Evolutionary conservation across 2,888 invertebrate species (phyloP).

Genomic region (Branchellion lobata): DNA sequence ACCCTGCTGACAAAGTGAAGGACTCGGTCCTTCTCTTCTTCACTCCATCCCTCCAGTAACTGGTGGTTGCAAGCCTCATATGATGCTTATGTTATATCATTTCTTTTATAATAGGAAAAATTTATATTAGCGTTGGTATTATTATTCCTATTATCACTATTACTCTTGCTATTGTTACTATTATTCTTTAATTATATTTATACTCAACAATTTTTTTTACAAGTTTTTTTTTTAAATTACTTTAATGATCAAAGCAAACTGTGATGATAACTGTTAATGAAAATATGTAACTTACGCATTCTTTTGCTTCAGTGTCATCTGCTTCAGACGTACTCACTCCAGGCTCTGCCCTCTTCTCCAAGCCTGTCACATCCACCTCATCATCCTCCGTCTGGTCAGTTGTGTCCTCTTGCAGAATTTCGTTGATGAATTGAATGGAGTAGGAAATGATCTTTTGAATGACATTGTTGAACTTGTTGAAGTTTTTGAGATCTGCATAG

Average conservation of each 20-base stretch:
- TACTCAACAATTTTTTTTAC: not conserved
- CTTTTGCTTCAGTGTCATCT: not conserved
- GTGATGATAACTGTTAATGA: too few relatives aligned
- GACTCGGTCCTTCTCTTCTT: slow-evolving; percentile 83
- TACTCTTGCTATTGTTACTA: not conserved
- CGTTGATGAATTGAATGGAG: slow-evolving; percentile 74
- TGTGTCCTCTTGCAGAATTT: slow-evolving; percentile 53
- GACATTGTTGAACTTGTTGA: slow-evolving; percentile 83
- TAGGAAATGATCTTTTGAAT: slow-evolving; percentile 83
- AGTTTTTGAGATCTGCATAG: slow-evolving; percentile 86
- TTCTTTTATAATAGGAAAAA: too few relatives aligned
- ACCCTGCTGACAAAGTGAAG: slow-evolving; percentile 82
- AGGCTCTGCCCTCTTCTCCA: slow-evolving; percentile 47
- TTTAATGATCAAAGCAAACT: too few relatives aligned
- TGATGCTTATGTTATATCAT: too few relatives aligned
- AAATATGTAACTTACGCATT: not conserved
- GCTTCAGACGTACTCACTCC: not conserved
- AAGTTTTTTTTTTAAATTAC: too few relatives aligned
- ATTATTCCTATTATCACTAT: too few relatives aligned
- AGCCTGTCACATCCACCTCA: slow-evolving; percentile 47
- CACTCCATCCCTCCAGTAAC: slow-evolving; percentile 67
- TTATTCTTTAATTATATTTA: slow-evolving; percentile 1
- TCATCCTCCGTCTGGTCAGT: slow-evolving; percentile 49
- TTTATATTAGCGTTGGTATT: too few relatives aligned
- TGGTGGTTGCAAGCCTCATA: too few relatives aligned